These are phyloP conservation scores for Pseudomyrmex dendroicus DNA, from an alignment of 1,140 invertebrate genomes.

Conservation along the genomic window DNA sequence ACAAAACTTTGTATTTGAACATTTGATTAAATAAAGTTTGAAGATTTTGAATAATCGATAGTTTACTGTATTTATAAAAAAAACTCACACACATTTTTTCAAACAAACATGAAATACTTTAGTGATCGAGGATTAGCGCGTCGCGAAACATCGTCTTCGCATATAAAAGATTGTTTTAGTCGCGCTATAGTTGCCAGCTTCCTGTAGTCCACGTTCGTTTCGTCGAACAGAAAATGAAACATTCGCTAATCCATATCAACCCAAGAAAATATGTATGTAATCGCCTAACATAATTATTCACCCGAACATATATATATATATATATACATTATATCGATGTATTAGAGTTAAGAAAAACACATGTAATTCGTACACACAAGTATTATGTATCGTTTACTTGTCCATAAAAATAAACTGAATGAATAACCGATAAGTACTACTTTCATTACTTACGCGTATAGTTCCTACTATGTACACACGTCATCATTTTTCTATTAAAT, in stretches of 20 bases:
- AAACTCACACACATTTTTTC: background rate
- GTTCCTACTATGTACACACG: no score
- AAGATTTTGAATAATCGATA: background rate
- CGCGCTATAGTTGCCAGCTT: slow-evolving; percentile 38
- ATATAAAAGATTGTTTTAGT: slow-evolving; percentile 40
- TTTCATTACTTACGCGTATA: no score
- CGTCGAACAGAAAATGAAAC: slow-evolving; percentile 19
- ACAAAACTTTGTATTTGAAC: background rate
- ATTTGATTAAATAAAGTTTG: slow-evolving; percentile 5
- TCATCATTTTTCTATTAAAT: no score
- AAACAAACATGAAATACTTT: slow-evolving; percentile 7
- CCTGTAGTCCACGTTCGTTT: slow-evolving; percentile 29
- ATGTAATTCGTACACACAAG: slow-evolving; percentile 82
- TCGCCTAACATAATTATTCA: slow-evolving; percentile 59
- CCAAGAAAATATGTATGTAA: slow-evolving; percentile 46
- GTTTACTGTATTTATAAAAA: slow-evolving; percentile 21
- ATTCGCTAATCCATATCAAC: slow-evolving; percentile 45
- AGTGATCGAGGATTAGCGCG: slow-evolving; percentile 6
- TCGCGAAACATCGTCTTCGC: background rate
- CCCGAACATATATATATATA: slow-evolving; percentile 46
- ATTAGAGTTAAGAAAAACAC: slow-evolving; percentile 81
- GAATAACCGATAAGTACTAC: background rate
- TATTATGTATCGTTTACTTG: slow-evolving; percentile 83
- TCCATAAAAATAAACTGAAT: slow-evolving; percentile 78
- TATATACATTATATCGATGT: slow-evolving; percentile 76